A percentile compares a stretch with the other conserved stretches of the same genome.
Evolutionary conservation across 2,113 vertebrate species (phyloP).

Genomic region (Nicator chloris): DNA sequence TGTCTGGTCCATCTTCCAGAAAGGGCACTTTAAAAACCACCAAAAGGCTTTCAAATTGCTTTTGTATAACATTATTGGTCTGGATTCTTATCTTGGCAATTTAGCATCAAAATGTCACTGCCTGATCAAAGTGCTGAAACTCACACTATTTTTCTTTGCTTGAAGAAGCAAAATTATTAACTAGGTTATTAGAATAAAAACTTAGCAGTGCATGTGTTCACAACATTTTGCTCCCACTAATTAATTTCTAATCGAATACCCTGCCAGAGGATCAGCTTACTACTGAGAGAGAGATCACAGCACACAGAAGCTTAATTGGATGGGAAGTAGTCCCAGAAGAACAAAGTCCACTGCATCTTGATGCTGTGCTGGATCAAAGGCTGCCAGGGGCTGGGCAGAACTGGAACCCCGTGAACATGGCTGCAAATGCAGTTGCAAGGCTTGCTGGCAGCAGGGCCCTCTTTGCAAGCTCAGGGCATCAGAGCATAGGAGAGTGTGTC

Average conservation of each 20-base stretch:
- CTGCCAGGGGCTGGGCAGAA: not conserved
- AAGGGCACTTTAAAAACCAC: not conserved
- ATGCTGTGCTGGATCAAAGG: not conserved
- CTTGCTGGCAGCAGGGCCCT: not conserved
- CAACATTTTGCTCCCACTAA: not conserved
- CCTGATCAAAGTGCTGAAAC: not conserved
- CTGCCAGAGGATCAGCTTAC: not conserved
- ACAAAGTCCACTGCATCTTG: not conserved
- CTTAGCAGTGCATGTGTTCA: not conserved
- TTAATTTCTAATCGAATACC: not conserved
- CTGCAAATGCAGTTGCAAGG: not conserved
- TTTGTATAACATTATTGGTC: not conserved
- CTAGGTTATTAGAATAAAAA: slow-evolving; percentile 24
- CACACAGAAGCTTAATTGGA: not conserved
- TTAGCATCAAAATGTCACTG: not conserved
- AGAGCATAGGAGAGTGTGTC: not conserved
- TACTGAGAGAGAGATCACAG: not conserved
- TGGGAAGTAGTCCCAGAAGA: not conserved
- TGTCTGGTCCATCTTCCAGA: not conserved
- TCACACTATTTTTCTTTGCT: not conserved
- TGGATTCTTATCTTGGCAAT: not conserved
- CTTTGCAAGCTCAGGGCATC: not conserved
- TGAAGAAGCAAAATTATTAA: not conserved
- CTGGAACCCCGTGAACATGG: fast-evolving
- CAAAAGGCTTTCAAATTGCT: not conserved